Evolutionary conservation across 2,113 vertebrate species (phyloP).

Genomic region (Sphaerodactylus townsendi): DNA sequence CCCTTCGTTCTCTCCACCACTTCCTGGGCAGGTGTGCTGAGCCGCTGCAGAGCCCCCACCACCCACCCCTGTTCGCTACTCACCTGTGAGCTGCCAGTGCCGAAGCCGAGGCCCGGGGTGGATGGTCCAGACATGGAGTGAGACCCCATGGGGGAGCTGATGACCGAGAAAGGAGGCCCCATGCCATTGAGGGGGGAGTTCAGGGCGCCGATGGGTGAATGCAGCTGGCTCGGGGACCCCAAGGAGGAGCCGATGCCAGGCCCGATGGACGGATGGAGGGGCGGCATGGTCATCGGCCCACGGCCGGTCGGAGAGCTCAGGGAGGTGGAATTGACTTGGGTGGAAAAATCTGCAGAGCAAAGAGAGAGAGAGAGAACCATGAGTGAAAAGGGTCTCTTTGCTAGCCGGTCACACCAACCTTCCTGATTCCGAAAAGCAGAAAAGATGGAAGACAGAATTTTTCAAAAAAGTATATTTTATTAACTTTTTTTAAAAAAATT

Average conservation of each 20-base stretch:
- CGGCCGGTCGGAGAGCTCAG: slow-evolving; percentile 87
- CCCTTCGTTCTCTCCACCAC: neutral
- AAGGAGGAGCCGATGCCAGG: slow-evolving; percentile 86
- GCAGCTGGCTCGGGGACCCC: slow-evolving; percentile 84
- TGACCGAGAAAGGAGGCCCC: slow-evolving; percentile 95
- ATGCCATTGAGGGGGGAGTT: slow-evolving; percentile 95
- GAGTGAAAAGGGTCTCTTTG: neutral
- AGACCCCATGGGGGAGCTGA: slow-evolving; percentile 93
- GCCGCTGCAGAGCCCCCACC: neutral
- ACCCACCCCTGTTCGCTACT: slow-evolving; percentile 43
- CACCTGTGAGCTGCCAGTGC: slow-evolving; percentile 95
- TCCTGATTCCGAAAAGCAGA: too few species aligned
- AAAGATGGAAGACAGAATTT: neutral
- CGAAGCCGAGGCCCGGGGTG: slow-evolving; percentile 86
- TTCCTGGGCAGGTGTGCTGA: accelerated
- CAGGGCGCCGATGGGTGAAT: slow-evolving; percentile 92
- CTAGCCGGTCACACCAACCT: too few species aligned
- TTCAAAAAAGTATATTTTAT: neutral
- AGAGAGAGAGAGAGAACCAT: neutral
- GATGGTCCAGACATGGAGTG: slow-evolving; percentile 90
- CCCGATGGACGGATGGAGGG: slow-evolving; percentile 80
- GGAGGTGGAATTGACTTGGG: slow-evolving; percentile 85
- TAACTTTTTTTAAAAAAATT: too few species aligned
- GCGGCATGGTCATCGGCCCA: slow-evolving; percentile 87
- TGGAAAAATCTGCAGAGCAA: slow-evolving; percentile 85